phyloP scores from a whole-genome alignment of 2,797 vertebrate species.

The Tragopan temminckii region DNA sequence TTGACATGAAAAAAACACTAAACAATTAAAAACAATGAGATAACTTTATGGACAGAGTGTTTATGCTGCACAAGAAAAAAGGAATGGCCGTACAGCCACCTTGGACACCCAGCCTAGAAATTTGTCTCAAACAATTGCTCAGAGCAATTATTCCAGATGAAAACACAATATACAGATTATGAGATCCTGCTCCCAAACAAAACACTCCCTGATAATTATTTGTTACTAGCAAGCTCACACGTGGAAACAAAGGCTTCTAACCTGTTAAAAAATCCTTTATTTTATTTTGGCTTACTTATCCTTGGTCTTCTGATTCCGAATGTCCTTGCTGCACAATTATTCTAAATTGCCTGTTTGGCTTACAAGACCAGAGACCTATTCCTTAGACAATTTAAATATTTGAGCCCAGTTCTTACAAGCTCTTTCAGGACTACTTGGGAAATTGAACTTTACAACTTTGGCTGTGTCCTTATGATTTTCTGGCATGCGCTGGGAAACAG shows the following conservation, averaged over 20 bases:
- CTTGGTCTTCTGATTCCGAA: not conserved
- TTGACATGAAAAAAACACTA: not conserved
- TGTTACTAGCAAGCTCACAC: not conserved
- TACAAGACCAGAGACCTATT: not conserved
- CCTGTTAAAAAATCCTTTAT: not conserved
- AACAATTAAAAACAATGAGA: not conserved
- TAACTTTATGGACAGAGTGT: not conserved
- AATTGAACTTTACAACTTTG: not conserved
- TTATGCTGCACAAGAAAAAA: not conserved
- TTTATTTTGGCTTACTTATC: not conserved
- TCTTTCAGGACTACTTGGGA: not conserved
- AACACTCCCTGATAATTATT: not conserved
- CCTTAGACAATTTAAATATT: not conserved
- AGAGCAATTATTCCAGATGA: not conserved
- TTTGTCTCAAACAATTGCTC: not conserved
- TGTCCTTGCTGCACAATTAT: not conserved
- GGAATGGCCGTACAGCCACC: not conserved
- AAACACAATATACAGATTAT: not conserved
- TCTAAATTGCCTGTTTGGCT: not conserved
- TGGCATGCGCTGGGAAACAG: accelerated
- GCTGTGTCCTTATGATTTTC: not conserved
- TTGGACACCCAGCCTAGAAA: not conserved
- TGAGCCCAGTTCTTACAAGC: not conserved
- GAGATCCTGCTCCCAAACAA: not conserved
- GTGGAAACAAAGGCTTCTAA: not conserved